These are phyloP conservation scores for Cygnus atratus DNA, from an alignment of 2,113 vertebrate species.

Conservation along the genomic window DNA sequence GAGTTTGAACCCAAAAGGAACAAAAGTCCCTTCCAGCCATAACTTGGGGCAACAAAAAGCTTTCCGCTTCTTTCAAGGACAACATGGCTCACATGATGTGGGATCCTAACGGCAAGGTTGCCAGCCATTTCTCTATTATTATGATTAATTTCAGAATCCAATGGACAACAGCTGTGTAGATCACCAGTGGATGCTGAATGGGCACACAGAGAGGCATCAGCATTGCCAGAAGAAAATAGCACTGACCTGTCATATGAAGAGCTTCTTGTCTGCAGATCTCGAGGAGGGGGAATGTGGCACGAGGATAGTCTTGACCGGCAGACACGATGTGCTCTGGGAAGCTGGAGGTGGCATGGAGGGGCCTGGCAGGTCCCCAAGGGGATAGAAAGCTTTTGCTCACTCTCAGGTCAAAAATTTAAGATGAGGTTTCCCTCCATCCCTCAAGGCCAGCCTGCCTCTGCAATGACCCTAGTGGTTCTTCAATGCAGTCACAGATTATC, in stretches of 20 bases:
- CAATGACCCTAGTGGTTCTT: background rate
- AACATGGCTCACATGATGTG: background rate
- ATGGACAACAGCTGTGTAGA: background rate
- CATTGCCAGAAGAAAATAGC: background rate
- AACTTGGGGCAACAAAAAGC: background rate
- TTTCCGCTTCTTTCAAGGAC: background rate
- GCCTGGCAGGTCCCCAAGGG: background rate
- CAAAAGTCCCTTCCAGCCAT: rapidly evolving
- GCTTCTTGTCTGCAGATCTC: too few species aligned
- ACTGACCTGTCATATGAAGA: background rate
- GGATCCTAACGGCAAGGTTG: background rate
- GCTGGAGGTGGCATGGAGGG: background rate
- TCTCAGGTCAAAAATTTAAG: background rate
- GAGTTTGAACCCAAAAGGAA: background rate
- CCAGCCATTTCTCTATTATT: background rate
- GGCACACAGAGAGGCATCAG: background rate
- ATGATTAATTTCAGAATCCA: background rate
- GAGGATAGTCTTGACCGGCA: background rate
- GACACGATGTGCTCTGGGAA: background rate
- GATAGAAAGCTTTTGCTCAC: background rate
- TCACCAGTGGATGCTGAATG: background rate
- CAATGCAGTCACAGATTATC: background rate
- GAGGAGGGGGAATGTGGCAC: background rate
- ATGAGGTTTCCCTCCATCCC: background rate
- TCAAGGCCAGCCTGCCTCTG: background rate